Evolutionary conservation across 2,888 invertebrate species (phyloP), one percentile per base, ranked within the genome.

Genomic region (Agapetus fuscipes): DNA sequence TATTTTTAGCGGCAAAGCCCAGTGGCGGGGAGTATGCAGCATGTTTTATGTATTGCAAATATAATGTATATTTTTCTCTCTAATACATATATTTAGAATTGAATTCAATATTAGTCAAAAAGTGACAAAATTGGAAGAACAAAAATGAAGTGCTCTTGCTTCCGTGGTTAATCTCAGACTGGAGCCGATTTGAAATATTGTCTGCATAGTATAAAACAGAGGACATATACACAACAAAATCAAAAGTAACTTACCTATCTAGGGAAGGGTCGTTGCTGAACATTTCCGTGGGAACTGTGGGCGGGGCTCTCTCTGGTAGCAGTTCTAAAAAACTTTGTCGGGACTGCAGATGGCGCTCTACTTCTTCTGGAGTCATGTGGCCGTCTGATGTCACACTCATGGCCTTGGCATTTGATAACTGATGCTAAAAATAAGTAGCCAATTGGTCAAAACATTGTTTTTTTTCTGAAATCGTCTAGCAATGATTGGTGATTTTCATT

Each of bases 211-310:
- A n/a, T n/a, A n/a, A n/a, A n/a, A n/a, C n/a, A n/a, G n/a, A n/a
- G n/a, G n/a, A n/a, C n/a, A n/a, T n/a, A n/a, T n/a, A n/a, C n/a
- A 11, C 31, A 30, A 45, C 25, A 30, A 15, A 30, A 34, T 16
- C 15, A 12, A 27, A 34, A 34, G 32, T 48, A 37, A 45, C 37
- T 52, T 63, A 83, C 85, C 85, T 85, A 58, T 88, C 88, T 32
- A 87, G 64, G 2, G 90, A 89, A 36, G 88, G 88, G 54, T 93
- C 91, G 62, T 91, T 91, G 62, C 90, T 91, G 56, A 94, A 93
- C 83, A 93, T 89, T 64, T 93, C 91, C 27, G 83, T 86, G 3
- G 93, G 93, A 17, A 93, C 86, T 9, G 89, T 88, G 1, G 88
- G 82, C 1, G 90, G 88, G 17, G 90, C 86, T 50, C 86, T 76